Percentiles rank a stretch among this genome's conserved stretches.
phyloP scores from a whole-genome alignment of 1,140 invertebrate genomes.

The Drosophila ironensis region DNA sequence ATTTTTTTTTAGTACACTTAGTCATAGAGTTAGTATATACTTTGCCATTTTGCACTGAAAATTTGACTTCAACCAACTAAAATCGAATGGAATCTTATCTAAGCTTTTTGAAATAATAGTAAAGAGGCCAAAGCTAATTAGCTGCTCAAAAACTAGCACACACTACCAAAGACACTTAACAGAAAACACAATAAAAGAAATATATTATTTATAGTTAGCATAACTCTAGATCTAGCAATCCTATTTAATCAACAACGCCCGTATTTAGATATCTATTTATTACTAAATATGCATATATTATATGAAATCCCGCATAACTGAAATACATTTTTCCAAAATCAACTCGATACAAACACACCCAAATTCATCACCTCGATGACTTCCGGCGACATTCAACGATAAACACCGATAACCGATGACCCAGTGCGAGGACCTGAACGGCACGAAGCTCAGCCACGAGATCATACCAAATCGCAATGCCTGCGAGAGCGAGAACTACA shows the following conservation, averaged over 20 bases:
- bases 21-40: constrained; percentile 54
- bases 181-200: constrained; percentile 21
- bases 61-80: constrained; percentile 4
- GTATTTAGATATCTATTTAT: constrained; percentile 5
- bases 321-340: constrained; percentile 61
- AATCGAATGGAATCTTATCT: constrained; percentile 9
- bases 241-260: constrained; percentile 2
- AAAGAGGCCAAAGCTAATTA: constrained; percentile 61
- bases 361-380: constrained; percentile 29
- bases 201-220: constrained; percentile 45
- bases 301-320: constrained; percentile 57
- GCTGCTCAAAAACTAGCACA: constrained; percentile 56
- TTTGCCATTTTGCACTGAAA: constrained; percentile 61
- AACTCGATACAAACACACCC: constrained; percentile 44
- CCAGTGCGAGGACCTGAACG: constrained; percentile 93
- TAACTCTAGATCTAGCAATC: constrained; percentile 30
- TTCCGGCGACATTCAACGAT: neutral
- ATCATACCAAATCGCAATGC: constrained; percentile 93
- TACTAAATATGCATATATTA: constrained; percentile 2
- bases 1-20: constrained; percentile 57
- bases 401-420: constrained; percentile 1
- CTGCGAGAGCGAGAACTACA: constrained; percentile 93
- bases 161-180: constrained; percentile 21
- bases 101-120: constrained; percentile 34
- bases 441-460: constrained; percentile 90